These are phyloP conservation scores for Cyanistes caeruleus DNA, from an alignment of 2,113 vertebrate genomes.

Conservation along the genomic window DNA sequence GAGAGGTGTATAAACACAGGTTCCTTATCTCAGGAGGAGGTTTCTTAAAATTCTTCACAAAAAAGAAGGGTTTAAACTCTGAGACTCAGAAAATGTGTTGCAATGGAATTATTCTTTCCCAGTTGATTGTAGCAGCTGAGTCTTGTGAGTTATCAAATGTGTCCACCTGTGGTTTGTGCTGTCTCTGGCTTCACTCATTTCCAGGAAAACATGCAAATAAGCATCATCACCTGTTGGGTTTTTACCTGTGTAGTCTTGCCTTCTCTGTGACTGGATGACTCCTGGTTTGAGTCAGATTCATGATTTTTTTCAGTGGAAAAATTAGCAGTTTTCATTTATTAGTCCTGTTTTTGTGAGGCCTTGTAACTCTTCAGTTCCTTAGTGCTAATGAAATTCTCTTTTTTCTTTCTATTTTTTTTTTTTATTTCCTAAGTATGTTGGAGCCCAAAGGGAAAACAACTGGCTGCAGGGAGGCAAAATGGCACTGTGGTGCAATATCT, in stretches of 20 bases:
- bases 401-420: background rate
- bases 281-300: background rate
- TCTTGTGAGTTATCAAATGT: background rate
- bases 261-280: background rate
- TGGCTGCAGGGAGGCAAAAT: slow-evolving; percentile 91
- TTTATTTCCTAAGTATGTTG: slow-evolving; percentile 84
- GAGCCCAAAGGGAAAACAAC: slow-evolving; percentile 98
- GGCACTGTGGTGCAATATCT: slow-evolving; percentile 92
- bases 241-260: background rate
- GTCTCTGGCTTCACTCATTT: background rate
- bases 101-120: background rate
- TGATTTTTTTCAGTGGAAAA: fast-evolving
- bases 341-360: background rate
- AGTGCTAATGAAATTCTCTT: background rate
- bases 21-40: background rate
- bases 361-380: background rate
- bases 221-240: background rate
- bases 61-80: background rate
- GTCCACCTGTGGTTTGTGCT: background rate
- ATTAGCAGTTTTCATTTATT: background rate
- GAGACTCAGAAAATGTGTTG: background rate
- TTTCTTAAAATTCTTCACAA: background rate
- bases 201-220: background rate
- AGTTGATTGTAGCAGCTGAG: background rate
- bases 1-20: background rate